Conservation (phyloP, 2,888 invertebrate genomes). For the Stegophylla sp. region DNA sequence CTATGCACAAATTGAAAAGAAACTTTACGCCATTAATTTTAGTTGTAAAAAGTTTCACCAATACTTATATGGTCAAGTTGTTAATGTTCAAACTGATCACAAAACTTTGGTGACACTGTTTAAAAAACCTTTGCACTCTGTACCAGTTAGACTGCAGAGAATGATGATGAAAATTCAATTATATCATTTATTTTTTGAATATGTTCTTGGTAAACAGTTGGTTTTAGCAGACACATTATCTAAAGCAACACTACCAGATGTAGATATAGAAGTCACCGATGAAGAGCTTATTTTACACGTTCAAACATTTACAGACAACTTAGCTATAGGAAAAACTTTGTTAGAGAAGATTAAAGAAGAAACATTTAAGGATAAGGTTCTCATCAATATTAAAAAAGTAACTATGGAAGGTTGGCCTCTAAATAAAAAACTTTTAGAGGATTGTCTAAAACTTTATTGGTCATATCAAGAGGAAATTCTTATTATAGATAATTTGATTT, state of each 20-base stretch:
- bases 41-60: slow-evolving; percentile 63
- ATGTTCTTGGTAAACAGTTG: slow-evolving; percentile 62
- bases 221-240: slow-evolving; percentile 63
- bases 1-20: slow-evolving; percentile 63
- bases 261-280: slow-evolving; percentile 30
- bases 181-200: slow-evolving; percentile 62
- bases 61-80: slow-evolving; percentile 63
- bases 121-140: slow-evolving; percentile 54
- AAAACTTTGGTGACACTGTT: slow-evolving; percentile 63
- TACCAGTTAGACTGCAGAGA: slow-evolving; percentile 56
- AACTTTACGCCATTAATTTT: slow-evolving; percentile 63
- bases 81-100: slow-evolving; percentile 63
- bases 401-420: slow-evolving; percentile 45
- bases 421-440: slow-evolving; percentile 29
- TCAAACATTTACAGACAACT: slow-evolving; percentile 12
- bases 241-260: slow-evolving; percentile 60
- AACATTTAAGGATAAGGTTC: slow-evolving; percentile 37
- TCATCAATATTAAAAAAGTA: slow-evolving; percentile 26
- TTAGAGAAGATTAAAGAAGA: slow-evolving; percentile 38
- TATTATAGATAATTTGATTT: slow-evolving; percentile 54
- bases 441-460: slow-evolving; percentile 37
- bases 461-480: slow-evolving; percentile 41
- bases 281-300: slow-evolving; percentile 40
- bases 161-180: slow-evolving; percentile 62
- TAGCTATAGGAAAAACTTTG: slow-evolving; percentile 29